Evolutionary conservation across 2,797 vertebrate genomes (phyloP), one percentile per base, ranked within the genome.

Genomic region (Arremon aurantiirostris): DNA sequence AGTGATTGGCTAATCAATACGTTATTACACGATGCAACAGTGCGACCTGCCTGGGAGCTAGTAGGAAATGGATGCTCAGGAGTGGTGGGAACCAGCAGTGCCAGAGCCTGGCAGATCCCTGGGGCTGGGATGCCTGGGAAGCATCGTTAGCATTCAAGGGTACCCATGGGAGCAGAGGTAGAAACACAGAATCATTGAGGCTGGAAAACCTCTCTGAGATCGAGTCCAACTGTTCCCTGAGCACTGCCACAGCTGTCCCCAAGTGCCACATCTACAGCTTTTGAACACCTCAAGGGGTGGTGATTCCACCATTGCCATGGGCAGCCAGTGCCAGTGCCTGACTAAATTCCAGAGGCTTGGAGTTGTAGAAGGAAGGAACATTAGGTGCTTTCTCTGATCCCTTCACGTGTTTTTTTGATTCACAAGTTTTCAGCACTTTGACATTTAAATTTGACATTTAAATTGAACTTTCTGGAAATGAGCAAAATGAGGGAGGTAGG

Each of bases 1-100:
- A 97, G 96, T 96, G 97, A 97, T 97, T 97, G 97, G 95, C 90
- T 94, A 70, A 60, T 97, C 94, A 52, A 95, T 95, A 93, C 3
- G 0, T 80, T 59, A 42, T 84, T 90, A 86, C 59, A 71, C 35
- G 28, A 47, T 17, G 76, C 79, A 77, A 44, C 84, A 83, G 5
- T 11, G 53, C 39, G 10, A 15, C 53, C 69, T 22, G 78, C 64
- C 86, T 12, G 30, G 20, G 64, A 39, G 81, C 72, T 61, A 34
- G 19, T 18, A 19, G 59, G 78, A 37, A 41, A 82, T 8, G 66
- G 34, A 72, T 18, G 4, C 81, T 68, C 28, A n/a, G 91, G 71
- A 81, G 42, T 32, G 35, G 82, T 41, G 61, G 86, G 91, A 64
- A 72, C n/a, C 16, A n/a, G 52, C 80, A 72, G 72, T 70, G 30